Base-by-base conservation (phyloP, 2,888 invertebrate species). In the Drosophila niveifrons region DNA sequence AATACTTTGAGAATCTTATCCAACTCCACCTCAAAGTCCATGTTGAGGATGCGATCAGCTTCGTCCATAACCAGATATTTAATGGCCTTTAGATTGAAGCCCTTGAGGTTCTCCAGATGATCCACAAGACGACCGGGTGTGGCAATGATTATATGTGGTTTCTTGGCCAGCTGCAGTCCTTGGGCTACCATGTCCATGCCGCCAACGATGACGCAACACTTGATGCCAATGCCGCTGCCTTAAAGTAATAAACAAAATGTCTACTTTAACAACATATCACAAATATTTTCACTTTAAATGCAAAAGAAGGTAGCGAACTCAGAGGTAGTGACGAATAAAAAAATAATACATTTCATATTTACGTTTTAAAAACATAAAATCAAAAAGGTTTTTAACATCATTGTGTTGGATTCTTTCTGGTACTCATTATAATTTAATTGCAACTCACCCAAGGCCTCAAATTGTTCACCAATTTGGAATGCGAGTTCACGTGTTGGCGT, bases 171-270 rank as follows among this genome's bases (percentile, higher is more conserved):
- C 85, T 96, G 94, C 67, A 99, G 93, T 0, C 98, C 95, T 91
- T 99, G 99, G 0, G 98, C 96, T 90, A 97, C 96, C 98, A 99
- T 99, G 90, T 99, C 99, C 95, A 99, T 98, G 0, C 99, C 99
- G 50, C 99, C 99, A 3, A 99, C 99, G 88, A 99, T 96, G 0
- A 99, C 99, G 58, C 96, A 97, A 93, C 97, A 97, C 94, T 98
- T 98, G 0, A 99, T 96, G 41, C 99, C 99, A 91, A 99, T 97
- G 70, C 95, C 95, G 11, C 97, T 94, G 61, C 97, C 97, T 96
- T 43, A 36, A 36, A 36, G 23, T 23, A n/a, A n/a, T 3, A 9
- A 31, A 9, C 10, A 17, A 8, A 23, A 23, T 6, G 6, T 1
- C 3, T 11, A 10, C 3, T 34, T 41, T 13, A 56, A 34, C 23